Evolutionary conservation across 92 coral and sea anemone genomes (phyloP), one percentile per base, ranked within the genome.

Genomic region (Chrysogorgia sp.): DNA sequence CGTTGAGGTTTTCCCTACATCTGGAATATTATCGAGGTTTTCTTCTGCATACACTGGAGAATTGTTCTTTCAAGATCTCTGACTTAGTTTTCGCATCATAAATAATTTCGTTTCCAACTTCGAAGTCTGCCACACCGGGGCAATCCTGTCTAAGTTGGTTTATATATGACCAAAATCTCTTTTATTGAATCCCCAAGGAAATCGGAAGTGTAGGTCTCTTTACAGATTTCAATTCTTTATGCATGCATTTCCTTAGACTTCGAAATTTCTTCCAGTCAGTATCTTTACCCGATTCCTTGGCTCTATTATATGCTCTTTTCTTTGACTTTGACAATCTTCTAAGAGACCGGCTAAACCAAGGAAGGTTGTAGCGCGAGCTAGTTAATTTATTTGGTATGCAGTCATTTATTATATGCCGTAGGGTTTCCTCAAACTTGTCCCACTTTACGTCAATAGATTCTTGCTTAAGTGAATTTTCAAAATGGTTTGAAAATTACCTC

Each of bases 371-470:
- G n/a, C n/a, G n/a, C n/a, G n/a, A n/a, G n/a, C n/a, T n/a, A n/a
- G 28, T 80, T 87, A 72, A 49, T 22, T 74, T 87, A 32, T 83
- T 77, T 33, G 91, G 82, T 25, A 83, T 87, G 33, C 65, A 67
- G 23, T 75, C 47, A n/a, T 88, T 86, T 83, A 86, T 82, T 32
- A 82, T 82, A 8, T 34, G 76, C 45, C 32, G 74, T 7, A 86
- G 28, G 22, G 40, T 71, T 9, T 21, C 1, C 52, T 82, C 84
- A 22, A 86, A 86, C 20, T 71, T 10, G 58, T 75, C 60, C 90
- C 90, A 75, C 79, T 19, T 81, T 53, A 33, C 68, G 40, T 86
- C 86, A 7, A 82, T 86, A 0, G 86, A 45, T 0, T 25, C 43
- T 52, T 67, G 23, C 63, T 21, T 71, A 6, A 47, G 32, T 63